Base-by-base conservation (phyloP, 2,888 invertebrate genomes). In the Drosophila leonis region DNA sequence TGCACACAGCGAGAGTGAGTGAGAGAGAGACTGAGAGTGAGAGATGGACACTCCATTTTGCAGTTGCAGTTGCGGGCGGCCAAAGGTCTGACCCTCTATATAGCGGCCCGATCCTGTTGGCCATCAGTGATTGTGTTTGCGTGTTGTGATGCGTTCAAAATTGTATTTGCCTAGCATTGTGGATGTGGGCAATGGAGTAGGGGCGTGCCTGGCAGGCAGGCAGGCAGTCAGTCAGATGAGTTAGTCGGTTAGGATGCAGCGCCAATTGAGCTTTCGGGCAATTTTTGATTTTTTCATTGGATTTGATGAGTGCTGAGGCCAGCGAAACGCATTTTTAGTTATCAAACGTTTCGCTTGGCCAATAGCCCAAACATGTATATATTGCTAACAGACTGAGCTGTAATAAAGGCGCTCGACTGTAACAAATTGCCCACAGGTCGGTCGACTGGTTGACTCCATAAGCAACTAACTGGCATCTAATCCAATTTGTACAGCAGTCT, bases 131-230 rank as follows among this genome's bases (percentile, higher is more conserved):
- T 88, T 85, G 85, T 88, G 88, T 85, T 90, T 90, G 88, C 90
- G 88, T 90, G 90, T 90, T 85, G 90, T 82, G 90, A 87, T 85
- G 90, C 84, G 84, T 83, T 87, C 84, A 84, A 84, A 84, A 84
- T 84, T 84, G 84, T 84, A 84, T 84, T 84, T 84, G 90, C 86
- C 78, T 88, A 85, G 83, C 67, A 85, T 78, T 88, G 83, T 84
- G 67, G 61, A 24, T 31, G 54, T 60, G 48, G 12, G 55, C 12
- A 39, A 13, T 12, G 29, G 29, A 12, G 18, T 27, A 27, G 33
- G 2, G 46, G 60, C 10, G 64, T 54, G 48, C 56, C 52, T 24
- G 37, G 18, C 41, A 33, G 12, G 29, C 18, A 18, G 51, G 12
- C 48, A n/a, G 29, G 4, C 20, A 12, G 29, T 20, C 37, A 33